A percentile compares a stretch with the other conserved stretches of the same genome.
phyloP scores from a whole-genome alignment of 1,140 invertebrate genomes.

The Halesus radiatus region DNA sequence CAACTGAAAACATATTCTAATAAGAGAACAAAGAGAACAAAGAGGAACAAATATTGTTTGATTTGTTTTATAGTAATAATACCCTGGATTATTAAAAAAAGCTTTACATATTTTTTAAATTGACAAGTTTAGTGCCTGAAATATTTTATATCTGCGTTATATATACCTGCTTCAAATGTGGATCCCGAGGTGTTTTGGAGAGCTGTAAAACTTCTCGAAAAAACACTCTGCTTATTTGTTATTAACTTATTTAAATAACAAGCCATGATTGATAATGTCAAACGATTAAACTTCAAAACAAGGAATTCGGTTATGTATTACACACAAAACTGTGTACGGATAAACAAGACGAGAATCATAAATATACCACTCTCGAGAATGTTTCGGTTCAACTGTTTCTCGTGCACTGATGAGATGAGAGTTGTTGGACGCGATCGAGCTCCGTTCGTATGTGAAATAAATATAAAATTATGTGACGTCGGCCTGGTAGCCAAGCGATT shows the following conservation, averaged over 20 bases:
- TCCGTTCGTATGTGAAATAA: background rate
- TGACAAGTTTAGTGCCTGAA: too few species aligned
- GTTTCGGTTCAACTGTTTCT: too few species aligned
- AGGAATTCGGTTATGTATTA: constrained; percentile 4
- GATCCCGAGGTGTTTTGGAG: constrained; percentile 9
- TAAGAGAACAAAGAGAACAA: too few species aligned
- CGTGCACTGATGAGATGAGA: too few species aligned
- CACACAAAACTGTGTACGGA: too few species aligned
- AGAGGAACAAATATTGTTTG: too few species aligned
- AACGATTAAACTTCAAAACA: background rate
- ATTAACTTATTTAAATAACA: constrained; percentile 41
- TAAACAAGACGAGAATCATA: too few species aligned
- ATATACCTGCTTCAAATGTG: constrained; percentile 13
- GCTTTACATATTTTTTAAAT: too few species aligned
- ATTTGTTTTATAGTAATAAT: too few species aligned
- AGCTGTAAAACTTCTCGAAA: constrained; percentile 27
- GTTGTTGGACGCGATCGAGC: too few species aligned
- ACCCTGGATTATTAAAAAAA: too few species aligned
- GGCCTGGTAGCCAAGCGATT: constrained; percentile 1
- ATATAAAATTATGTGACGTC: constrained; percentile 18
- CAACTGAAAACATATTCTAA: background rate
- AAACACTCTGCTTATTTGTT: constrained; percentile 16
- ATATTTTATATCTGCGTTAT: background rate
- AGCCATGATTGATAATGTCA: constrained; percentile 14
- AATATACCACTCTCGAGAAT: too few species aligned